phyloP scores from a whole-genome alignment of 2,113 vertebrate species.

The Lycocorax pyrrhopterus region DNA sequence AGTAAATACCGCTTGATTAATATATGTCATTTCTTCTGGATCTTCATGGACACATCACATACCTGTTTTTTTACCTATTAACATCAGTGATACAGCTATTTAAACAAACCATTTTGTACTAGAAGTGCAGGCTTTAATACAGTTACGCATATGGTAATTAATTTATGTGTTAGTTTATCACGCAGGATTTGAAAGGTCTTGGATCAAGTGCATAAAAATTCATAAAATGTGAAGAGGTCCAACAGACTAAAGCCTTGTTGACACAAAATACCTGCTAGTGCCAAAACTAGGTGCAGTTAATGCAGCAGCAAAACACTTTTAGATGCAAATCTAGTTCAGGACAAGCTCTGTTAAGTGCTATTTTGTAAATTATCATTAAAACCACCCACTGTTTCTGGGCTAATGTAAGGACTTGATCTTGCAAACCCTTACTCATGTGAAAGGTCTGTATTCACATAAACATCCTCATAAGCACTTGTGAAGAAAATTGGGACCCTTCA shows the following conservation, averaged over 20 bases:
- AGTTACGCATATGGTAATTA: neutral
- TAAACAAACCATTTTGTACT: neutral
- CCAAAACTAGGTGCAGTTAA: neutral
- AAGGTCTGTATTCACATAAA: neutral
- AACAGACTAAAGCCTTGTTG: neutral
- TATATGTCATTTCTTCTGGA: neutral
- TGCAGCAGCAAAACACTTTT: neutral
- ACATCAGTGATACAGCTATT: neutral
- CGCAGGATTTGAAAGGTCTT: neutral
- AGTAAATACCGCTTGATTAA: neutral
- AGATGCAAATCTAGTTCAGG: constrained; percentile 10
- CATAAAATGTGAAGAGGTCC: neutral
- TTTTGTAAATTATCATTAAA: constrained; percentile 22
- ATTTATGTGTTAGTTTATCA: neutral
- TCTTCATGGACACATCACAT: neutral
- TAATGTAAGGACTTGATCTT: neutral
- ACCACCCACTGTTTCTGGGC: neutral
- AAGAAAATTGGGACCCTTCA: neutral
- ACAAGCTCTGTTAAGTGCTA: neutral
- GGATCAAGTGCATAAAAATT: neutral
- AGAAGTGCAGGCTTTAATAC: neutral
- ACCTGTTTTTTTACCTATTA: neutral
- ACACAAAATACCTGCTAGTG: neutral
- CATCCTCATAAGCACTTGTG: neutral
- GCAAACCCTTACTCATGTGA: neutral